Evolutionary conservation across 2,888 invertebrate species (phyloP).

Genomic region (Melanargia galathea): DNA sequence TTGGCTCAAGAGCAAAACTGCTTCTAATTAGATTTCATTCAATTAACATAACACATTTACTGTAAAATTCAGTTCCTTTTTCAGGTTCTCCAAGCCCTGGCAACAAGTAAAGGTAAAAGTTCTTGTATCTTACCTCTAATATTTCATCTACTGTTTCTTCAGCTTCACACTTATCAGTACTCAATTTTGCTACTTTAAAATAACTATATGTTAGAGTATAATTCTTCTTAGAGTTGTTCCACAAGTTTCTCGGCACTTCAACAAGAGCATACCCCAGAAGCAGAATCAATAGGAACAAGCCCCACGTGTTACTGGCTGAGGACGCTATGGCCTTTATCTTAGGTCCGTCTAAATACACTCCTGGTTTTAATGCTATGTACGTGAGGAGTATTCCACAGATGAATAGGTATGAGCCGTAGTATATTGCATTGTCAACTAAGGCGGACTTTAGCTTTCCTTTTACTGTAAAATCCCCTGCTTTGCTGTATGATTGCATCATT

Average conservation of each 20-base stretch:
- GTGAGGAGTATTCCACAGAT: slow-evolving; percentile 97
- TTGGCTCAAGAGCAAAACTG: too few relatives aligned
- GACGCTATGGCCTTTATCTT: slow-evolving; percentile 98
- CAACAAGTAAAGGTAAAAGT: too few relatives aligned
- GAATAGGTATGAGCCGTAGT: slow-evolving; percentile 97
- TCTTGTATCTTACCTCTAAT: slow-evolving; percentile 85
- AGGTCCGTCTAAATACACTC: slow-evolving; percentile 93
- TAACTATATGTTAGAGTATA: slow-evolving; percentile 93
- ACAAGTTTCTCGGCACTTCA: slow-evolving; percentile 95
- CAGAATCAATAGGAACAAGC: slow-evolving; percentile 95
- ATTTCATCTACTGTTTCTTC: slow-evolving; percentile 98
- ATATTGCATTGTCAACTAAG: slow-evolving; percentile 97
- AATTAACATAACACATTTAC: too few relatives aligned
- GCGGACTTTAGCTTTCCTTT: slow-evolving; percentile 97
- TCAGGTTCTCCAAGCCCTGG: too few relatives aligned
- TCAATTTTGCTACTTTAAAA: slow-evolving; percentile 96
- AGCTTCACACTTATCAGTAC: slow-evolving; percentile 97
- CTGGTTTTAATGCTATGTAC: slow-evolving; percentile 95
- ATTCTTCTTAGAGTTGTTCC: slow-evolving; percentile 94
- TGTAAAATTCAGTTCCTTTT: too few relatives aligned
- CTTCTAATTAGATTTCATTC: too few relatives aligned
- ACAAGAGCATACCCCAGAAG: slow-evolving; percentile 97
- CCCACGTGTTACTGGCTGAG: slow-evolving; percentile 99
- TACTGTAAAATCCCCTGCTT: slow-evolving; percentile 98
- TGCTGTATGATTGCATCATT: slow-evolving; percentile 99